Evolutionary conservation across 2,797 vertebrate genomes (phyloP), one percentile per base, ranked within the genome.

Genomic region (Tiaroga cobitis): DNA sequence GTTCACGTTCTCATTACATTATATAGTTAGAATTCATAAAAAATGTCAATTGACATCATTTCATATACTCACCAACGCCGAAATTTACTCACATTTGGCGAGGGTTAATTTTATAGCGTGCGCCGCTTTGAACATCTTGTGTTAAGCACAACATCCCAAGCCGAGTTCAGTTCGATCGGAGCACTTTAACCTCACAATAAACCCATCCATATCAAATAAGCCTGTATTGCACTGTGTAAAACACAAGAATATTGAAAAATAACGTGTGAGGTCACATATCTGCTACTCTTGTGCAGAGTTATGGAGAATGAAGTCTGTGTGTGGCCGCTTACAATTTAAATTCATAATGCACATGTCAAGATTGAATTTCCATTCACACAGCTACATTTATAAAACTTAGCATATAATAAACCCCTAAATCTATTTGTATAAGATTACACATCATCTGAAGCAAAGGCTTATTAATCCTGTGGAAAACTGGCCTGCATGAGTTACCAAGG

Each of bases 171-270:
- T 79, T 43, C 54, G 67, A 78, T 84, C 63, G 11, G 29, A 61
- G 43, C 67, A 74, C 61, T 84, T 69, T 34, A 80, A 63, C 86
- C 59, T 54, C n/a, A 59, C 67, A 87, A 70, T 63, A 82, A 85
- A 83, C 37, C 68, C 68, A 83, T 80, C 75, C 39, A 82, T 83
- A 75, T 49, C 80, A 61, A 39, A 85, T 79, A 24, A n/a, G 37
- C 46, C 82, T n/a, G 74, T 82, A 67, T 37, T 56, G 82, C 65
- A 82, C 51, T 34, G 61, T 85, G 77, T 85, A 81, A 77, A 51
- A 63, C 4, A 0, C 73, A 82, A 82, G 43, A 85, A 87, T 82
- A 78, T 56, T 82, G 34, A 51, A 78, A 85, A 83, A 85, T 85
- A 83, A 56, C 24, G 16, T 39, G 9, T 34, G 51, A 56, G 77